A percentile compares a stretch with the other conserved stretches of the same genome.
Evolutionary conservation across 2,888 invertebrate species (phyloP).

Genomic region (Xestoiulus laeticollis): DNA sequence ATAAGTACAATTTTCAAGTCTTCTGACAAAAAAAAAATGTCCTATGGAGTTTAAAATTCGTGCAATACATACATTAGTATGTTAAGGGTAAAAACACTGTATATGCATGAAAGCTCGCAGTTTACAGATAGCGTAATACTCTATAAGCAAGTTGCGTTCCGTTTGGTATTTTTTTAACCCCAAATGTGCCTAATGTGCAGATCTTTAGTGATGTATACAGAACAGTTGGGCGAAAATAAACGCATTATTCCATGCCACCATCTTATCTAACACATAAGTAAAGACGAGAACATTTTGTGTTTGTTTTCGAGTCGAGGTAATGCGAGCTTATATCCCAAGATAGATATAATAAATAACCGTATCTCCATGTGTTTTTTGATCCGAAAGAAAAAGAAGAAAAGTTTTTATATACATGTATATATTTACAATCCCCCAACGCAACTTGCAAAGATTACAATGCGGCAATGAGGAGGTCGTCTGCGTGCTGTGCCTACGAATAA

Average conservation of each 20-base stretch:
- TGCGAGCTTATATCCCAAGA: constrained; percentile 41
- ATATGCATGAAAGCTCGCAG: background rate
- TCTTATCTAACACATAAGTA: constrained; percentile 20
- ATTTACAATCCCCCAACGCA: constrained; percentile 41
- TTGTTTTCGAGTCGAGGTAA: constrained; percentile 33
- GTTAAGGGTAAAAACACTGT: too few species aligned
- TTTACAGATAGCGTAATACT: background rate
- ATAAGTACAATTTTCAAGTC: too few species aligned
- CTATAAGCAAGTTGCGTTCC: background rate
- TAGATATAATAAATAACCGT: constrained; percentile 41
- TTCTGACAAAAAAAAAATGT: too few species aligned
- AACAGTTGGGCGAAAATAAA: background rate
- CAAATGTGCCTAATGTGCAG: constrained; percentile 9
- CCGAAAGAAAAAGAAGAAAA: background rate
- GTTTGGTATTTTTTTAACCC: background rate
- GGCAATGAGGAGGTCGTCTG: constrained; percentile 4
- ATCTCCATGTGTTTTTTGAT: constrained; percentile 40
- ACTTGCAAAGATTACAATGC: constrained; percentile 27
- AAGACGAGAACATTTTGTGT: constrained; percentile 29
- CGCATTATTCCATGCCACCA: background rate
- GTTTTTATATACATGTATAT: too few species aligned
- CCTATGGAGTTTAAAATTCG: too few species aligned
- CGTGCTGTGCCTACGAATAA: constrained; percentile 4
- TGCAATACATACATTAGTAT: background rate
- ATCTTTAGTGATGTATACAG: background rate